A percentile compares a stretch with the other conserved stretches of the same genome.
Evolutionary conservation across 2,797 vertebrate species (phyloP).

Genomic region (Lagodon rhomboides): DNA sequence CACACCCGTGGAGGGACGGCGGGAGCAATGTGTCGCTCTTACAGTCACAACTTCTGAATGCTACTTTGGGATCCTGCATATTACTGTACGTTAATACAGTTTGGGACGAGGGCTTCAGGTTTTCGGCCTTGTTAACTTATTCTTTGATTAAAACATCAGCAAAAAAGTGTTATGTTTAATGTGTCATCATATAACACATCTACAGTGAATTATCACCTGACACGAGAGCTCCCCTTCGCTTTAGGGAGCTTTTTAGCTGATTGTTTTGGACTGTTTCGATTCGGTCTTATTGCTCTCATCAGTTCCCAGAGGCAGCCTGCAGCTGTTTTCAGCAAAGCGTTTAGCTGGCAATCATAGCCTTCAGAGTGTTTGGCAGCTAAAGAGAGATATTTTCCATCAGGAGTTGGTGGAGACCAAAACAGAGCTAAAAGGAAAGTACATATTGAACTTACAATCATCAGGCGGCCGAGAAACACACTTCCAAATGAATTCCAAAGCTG

Average conservation of each 20-base stretch:
- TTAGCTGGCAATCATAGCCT: too few relatives aligned
- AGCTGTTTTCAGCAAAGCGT: too few relatives aligned
- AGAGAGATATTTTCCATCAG: background rate
- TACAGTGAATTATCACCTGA: too few relatives aligned
- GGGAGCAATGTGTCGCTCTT: constrained; percentile 3
- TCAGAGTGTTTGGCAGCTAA: background rate
- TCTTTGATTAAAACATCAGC: too few relatives aligned
- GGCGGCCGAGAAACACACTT: background rate
- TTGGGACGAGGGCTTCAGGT: too few relatives aligned
- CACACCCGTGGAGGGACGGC: constrained; percentile 22
- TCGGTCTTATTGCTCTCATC: background rate
- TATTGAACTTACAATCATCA: background rate
- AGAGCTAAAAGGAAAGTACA: background rate
- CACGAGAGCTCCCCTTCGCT: too few relatives aligned
- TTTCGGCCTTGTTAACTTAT: too few relatives aligned
- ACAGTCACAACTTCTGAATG: constrained; percentile 10
- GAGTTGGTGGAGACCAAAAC: background rate
- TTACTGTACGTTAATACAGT: background rate
- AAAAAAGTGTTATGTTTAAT: background rate
- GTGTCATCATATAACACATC: background rate
- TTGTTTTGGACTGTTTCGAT: background rate
- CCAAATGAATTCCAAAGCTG: background rate
- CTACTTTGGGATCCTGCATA: background rate
- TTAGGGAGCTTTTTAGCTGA: too few relatives aligned
- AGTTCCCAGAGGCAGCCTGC: background rate